Evolutionary conservation across 2,888 invertebrate genomes (phyloP).

Genomic region (Drosophila eohydei): DNA sequence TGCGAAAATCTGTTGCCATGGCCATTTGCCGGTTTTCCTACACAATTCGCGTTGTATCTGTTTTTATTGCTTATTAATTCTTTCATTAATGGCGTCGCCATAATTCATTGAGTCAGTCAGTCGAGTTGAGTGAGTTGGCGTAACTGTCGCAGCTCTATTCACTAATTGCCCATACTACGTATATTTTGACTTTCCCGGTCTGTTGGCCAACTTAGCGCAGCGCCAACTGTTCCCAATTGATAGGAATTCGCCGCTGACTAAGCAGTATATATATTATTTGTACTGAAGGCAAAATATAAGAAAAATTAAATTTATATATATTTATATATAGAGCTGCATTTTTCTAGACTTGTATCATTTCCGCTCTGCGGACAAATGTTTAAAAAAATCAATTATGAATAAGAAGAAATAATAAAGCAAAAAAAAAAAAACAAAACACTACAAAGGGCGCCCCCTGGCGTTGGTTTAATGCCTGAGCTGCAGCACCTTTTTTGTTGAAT

Average conservation of each 20-base stretch:
- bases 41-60: slow-evolving; percentile 59
- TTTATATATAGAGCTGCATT: slow-evolving; percentile 35
- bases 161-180: slow-evolving; percentile 62
- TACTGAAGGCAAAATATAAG: slow-evolving; percentile 13
- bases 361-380: slow-evolving; percentile 33
- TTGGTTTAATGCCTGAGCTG: slow-evolving; percentile 58
- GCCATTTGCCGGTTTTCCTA: slow-evolving; percentile 73
- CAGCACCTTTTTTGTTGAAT: slow-evolving; percentile 29
- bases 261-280: slow-evolving; percentile 33
- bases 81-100: slow-evolving; percentile 65
- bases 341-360: slow-evolving; percentile 57
- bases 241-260: slow-evolving; percentile 60
- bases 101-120: slow-evolving; percentile 62
- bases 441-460: slow-evolving; percentile 31
- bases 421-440: slow-evolving; percentile 22
- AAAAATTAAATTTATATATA: not conserved
- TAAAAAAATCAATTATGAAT: slow-evolving; percentile 46
- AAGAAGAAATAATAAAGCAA: slow-evolving; percentile 27
- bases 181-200: slow-evolving; percentile 46
- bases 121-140: slow-evolving; percentile 52
- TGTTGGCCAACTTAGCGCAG: slow-evolving; percentile 25
- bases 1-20: slow-evolving; percentile 69
- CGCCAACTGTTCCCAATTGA: slow-evolving; percentile 45
- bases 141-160: slow-evolving; percentile 22
- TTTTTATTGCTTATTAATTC: slow-evolving; percentile 60